Percentiles rank a stretch among this genome's conserved stretches.
Conservation (phyloP, 2,888 invertebrate genomes). For the Heliconius sara region DNA sequence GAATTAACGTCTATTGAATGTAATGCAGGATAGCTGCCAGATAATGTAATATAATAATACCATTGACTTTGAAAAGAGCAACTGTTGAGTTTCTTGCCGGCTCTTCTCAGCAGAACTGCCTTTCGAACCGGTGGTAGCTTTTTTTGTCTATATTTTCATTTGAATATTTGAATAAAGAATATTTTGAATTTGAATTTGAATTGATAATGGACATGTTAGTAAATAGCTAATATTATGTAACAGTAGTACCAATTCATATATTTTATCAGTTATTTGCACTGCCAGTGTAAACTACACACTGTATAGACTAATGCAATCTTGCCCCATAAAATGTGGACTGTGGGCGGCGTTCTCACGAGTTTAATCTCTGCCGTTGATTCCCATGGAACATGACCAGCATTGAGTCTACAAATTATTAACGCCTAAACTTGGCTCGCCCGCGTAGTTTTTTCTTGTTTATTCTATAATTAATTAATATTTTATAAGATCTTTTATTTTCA, state of each 20-base stretch:
- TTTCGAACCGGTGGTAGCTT: too few species aligned
- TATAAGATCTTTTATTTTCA: too few species aligned
- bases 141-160: too few species aligned
- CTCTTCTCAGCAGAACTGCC: too few species aligned
- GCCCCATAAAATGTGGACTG: conserved; percentile 21
- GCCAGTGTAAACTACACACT: neutral
- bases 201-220: neutral
- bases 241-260: neutral
- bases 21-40: too few species aligned
- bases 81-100: too few species aligned
- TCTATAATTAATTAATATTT: too few species aligned
- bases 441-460: neutral
- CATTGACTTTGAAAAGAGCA: too few species aligned
- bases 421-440: neutral
- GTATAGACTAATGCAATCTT: conserved; percentile 15
- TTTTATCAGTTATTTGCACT: conserved; percentile 3
- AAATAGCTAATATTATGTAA: neutral
- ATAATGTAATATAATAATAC: too few species aligned
- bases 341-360: conserved; percentile 26
- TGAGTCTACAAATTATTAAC: neutral
- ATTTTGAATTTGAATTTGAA: too few species aligned
- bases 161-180: too few species aligned
- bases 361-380: conserved; percentile 18
- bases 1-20: too few species aligned
- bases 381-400: conserved; percentile 12